phyloP scores from a whole-genome alignment of 2,113 vertebrate species.

The Strigops habroptila region DNA sequence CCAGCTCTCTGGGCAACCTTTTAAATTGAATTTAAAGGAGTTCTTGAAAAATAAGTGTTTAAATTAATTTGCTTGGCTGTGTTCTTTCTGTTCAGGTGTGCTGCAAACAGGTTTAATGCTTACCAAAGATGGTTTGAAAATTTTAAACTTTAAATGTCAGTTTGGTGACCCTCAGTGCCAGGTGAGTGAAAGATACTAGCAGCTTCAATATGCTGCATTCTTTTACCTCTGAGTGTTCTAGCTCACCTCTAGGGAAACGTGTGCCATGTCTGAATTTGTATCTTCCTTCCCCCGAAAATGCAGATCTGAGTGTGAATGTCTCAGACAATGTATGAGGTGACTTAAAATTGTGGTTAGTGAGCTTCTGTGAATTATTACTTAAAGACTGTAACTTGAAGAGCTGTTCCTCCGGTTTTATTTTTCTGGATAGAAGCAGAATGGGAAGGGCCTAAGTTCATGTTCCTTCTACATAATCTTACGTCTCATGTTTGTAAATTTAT shows the following conservation, averaged over 20 bases:
- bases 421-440: neutral
- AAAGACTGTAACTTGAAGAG: neutral
- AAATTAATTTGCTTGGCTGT: neutral
- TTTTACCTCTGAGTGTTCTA: neutral
- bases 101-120: slow-evolving; percentile 88
- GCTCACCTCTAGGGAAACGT: neutral
- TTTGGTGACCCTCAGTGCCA: slow-evolving; percentile 89
- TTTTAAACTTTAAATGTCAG: slow-evolving; percentile 86
- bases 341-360: neutral
- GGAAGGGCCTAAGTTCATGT: neutral
- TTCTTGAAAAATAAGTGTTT: neutral
- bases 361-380: neutral
- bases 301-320: neutral
- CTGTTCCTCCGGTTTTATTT: neutral
- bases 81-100: slow-evolving; percentile 74
- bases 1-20: neutral
- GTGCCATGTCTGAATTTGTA: neutral
- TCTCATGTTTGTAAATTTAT: neutral
- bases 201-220: neutral
- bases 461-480: neutral
- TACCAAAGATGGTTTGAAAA: slow-evolving; percentile 80
- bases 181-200: slow-evolving; percentile 61
- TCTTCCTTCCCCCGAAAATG: neutral
- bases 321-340: neutral
- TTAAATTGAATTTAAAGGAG: neutral